phyloP scores from a whole-genome alignment of 2,888 invertebrate genomes.

The Ferrisia virgata region DNA sequence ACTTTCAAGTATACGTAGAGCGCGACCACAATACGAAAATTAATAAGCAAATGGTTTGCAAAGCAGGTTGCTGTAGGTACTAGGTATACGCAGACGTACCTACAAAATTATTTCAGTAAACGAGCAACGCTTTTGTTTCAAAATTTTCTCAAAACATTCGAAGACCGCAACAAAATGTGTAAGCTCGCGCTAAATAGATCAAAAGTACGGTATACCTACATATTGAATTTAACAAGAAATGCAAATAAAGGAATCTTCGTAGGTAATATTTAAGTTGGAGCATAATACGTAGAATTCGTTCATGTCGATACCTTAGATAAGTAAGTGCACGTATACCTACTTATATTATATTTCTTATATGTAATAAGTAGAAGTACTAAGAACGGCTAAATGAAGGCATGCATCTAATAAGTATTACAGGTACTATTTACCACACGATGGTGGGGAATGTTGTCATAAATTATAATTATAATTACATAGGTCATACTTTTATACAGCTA shows the following conservation, averaged over 20 bases:
- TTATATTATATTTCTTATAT: neutral
- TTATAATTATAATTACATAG: neutral
- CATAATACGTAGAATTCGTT: neutral
- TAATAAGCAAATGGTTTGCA: conserved; percentile 5
- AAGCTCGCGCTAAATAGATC: neutral
- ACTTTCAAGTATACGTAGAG: neutral
- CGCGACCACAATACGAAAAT: conserved; percentile 4
- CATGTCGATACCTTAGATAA: neutral
- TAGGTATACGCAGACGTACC: no score
- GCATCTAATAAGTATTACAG: no score
- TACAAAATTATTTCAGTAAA: neutral
- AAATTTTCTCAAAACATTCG: neutral
- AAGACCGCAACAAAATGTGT: conserved; percentile 9
- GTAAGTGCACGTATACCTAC: neutral
- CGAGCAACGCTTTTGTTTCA: neutral
- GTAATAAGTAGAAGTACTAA: no score
- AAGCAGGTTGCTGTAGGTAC: neutral
- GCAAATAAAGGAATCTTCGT: neutral
- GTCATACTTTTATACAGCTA: neutral
- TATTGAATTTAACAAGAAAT: neutral
- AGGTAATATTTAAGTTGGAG: neutral
- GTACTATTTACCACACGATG: neutral
- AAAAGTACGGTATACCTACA: neutral
- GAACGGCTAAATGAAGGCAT: no score
- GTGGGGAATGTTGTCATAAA: neutral